Percentiles rank a stretch among this genome's conserved stretches.
phyloP scores from a whole-genome alignment of 2,888 invertebrate genomes.

The Rhagonycha lutea region DNA sequence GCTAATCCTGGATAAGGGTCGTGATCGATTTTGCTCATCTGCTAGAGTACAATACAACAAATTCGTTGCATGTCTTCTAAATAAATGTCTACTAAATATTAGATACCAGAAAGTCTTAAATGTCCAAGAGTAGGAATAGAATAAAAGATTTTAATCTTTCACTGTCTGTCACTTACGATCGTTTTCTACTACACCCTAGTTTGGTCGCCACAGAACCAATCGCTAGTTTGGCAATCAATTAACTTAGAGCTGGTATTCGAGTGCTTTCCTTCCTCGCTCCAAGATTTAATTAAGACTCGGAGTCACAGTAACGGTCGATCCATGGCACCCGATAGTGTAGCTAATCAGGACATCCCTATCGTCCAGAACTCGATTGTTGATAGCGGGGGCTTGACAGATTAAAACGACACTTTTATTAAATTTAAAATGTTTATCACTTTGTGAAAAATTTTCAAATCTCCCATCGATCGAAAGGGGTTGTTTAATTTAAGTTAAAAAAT shows the following conservation, averaged over 20 bases:
- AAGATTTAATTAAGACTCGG: constrained; percentile 53
- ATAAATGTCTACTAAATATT: constrained; percentile 48
- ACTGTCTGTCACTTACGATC: constrained; percentile 28
- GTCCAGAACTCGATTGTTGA: constrained; percentile 29
- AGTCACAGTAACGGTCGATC: constrained; percentile 41
- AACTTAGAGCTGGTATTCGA: constrained; percentile 43
- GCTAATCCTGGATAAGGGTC: constrained; percentile 31
- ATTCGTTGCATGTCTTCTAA: constrained; percentile 33
- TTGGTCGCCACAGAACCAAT: constrained; percentile 42
- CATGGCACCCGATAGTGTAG: constrained; percentile 46
- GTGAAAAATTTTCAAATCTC: background rate
- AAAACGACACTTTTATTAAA: constrained; percentile 36
- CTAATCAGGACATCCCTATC: constrained; percentile 41
- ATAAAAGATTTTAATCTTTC: constrained; percentile 50
- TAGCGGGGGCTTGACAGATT: constrained; percentile 34
- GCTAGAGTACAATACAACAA: constrained; percentile 20
- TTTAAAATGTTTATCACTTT: constrained; percentile 1
- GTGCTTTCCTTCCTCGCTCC: constrained; percentile 44
- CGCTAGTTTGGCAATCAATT: constrained; percentile 49
- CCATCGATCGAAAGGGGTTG: background rate
- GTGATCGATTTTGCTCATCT: constrained; percentile 27
- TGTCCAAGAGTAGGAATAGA: constrained; percentile 42
- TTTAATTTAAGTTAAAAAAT: background rate
- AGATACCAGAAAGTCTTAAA: constrained; percentile 41
- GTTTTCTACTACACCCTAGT: constrained; percentile 35